These are phyloP conservation scores for Drosophila willistoni DNA, from an alignment of 1,140 invertebrate genomes.

Conservation along the genomic window DNA sequence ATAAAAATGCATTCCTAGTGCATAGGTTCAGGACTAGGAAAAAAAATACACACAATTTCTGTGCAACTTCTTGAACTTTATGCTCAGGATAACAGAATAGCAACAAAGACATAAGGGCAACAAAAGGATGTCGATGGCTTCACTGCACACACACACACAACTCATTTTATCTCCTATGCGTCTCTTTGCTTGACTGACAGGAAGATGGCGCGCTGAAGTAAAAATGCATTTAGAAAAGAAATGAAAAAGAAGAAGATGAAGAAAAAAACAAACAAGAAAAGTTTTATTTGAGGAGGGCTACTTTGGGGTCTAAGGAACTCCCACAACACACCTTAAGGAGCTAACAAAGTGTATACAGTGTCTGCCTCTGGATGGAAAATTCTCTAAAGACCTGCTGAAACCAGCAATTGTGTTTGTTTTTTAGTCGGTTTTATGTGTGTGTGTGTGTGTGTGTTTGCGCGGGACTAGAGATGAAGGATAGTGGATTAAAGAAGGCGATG, in stretches of 20 bases:
- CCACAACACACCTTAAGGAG: conserved; percentile 38
- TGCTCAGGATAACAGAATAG: conserved; percentile 33
- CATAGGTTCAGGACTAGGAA: conserved; percentile 11
- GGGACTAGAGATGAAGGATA: background rate
- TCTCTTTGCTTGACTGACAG: conserved; percentile 34
- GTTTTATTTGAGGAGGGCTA: conserved; percentile 53
- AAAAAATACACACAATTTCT: conserved; percentile 37
- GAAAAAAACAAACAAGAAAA: background rate
- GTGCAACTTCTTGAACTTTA: conserved; percentile 63
- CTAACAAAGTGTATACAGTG: conserved; percentile 50
- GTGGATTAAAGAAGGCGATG: conserved; percentile 12
- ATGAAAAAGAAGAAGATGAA: background rate
- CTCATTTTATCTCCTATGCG: conserved; percentile 32
- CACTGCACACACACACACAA: conserved; percentile 28
- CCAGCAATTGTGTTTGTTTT: conserved; percentile 31
- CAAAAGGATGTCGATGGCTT: conserved; percentile 58
- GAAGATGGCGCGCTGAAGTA: conserved; percentile 12
- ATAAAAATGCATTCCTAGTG: conserved; percentile 47
- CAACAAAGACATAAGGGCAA: conserved; percentile 30
- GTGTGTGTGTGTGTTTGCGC: background rate
- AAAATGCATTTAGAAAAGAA: conserved; percentile 37
- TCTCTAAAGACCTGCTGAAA: conserved; percentile 36
- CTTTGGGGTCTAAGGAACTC: conserved; percentile 34
- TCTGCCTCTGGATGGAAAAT: conserved; percentile 46
- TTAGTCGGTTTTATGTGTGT: conserved; percentile 12